These are phyloP conservation scores for Sialis lutaria DNA, from an alignment of 2,888 invertebrate genomes.

Conservation along the genomic window DNA sequence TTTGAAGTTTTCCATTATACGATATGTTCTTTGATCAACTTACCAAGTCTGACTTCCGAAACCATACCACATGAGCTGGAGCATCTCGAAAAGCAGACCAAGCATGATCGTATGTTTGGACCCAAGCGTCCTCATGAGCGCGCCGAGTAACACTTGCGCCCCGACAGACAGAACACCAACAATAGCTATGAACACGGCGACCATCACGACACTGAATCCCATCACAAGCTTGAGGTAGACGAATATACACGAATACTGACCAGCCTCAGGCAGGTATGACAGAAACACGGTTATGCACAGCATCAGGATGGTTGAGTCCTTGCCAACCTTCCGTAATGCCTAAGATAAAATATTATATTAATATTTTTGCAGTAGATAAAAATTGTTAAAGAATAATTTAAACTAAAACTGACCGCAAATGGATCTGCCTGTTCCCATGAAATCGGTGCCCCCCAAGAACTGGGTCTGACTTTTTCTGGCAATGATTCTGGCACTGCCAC, in stretches of 20 bases:
- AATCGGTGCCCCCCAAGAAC: conserved; percentile 71
- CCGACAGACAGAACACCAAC: conserved; percentile 92
- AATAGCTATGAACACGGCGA: conserved; percentile 93
- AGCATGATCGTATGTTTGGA: conserved; percentile 95
- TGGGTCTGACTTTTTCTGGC: conserved; percentile 75
- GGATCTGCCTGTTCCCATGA: conserved; percentile 99
- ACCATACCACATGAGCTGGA: conserved; percentile 95
- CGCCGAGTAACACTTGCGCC: conserved; percentile 72
- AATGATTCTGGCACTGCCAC: conserved; percentile 97
- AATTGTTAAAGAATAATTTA: background rate
- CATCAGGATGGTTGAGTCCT: conserved; percentile 90
- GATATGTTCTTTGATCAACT: conserved; percentile 9
- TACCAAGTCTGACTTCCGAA: conserved; percentile 90
- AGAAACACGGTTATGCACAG: conserved; percentile 94
- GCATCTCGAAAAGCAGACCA: conserved; percentile 89
- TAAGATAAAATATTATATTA: conserved; percentile 14
- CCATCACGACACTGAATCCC: conserved; percentile 88
- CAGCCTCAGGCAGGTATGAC: conserved; percentile 94
- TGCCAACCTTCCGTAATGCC: conserved; percentile 80
- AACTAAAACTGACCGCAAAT: conserved; percentile 47
- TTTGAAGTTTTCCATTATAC: no score
- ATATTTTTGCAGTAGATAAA: background rate
- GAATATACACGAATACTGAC: conserved; percentile 99
- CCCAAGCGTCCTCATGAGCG: conserved; percentile 56
- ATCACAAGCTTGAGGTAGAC: conserved; percentile 94